These are phyloP conservation scores for Nautilus pompilius DNA, from an alignment of 1,140 invertebrate genomes.

Conservation along the genomic window DNA sequence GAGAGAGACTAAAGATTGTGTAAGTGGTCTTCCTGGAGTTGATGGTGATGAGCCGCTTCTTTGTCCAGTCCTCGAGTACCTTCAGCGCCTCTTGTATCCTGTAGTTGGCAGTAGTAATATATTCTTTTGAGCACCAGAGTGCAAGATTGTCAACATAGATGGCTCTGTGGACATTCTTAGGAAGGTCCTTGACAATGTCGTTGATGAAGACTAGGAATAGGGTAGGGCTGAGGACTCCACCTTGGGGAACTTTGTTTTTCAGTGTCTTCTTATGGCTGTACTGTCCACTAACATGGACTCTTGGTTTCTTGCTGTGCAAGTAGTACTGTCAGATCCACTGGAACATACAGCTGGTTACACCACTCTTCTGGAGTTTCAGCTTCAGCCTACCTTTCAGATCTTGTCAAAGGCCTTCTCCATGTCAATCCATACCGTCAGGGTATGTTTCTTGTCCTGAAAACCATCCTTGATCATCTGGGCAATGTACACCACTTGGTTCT, in stretches of 20 bases:
- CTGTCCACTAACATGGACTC: neutral
- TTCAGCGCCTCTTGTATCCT: constrained; percentile 8
- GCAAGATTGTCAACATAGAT: constrained; percentile 7
- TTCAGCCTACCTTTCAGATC: no score
- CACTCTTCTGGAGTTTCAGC: no score
- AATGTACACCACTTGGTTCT: no score
- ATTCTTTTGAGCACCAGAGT: constrained; percentile 6
- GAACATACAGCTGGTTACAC: neutral
- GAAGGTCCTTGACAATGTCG: no score
- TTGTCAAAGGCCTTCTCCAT: no score
- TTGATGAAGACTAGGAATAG: constrained; percentile 19
- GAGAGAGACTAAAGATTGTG: constrained; percentile 11
- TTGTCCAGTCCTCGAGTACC: constrained; percentile 9
- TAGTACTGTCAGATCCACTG: constrained; percentile 8
- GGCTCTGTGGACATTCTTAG: no score
- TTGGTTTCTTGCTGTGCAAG: constrained; percentile 5
- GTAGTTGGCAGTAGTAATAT: neutral
- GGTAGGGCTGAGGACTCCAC: constrained; percentile 11
- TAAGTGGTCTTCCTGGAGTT: constrained; percentile 7
- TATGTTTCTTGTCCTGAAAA: no score
- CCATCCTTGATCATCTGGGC: no score
- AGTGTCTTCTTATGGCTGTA: constrained; percentile 4
- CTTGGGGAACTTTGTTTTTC: constrained; percentile 10
- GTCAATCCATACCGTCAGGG: no score
- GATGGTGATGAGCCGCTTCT: constrained; percentile 5